Evolutionary conservation across 2,797 vertebrate species (phyloP).

Genomic region (Semotilus atromaculatus): DNA sequence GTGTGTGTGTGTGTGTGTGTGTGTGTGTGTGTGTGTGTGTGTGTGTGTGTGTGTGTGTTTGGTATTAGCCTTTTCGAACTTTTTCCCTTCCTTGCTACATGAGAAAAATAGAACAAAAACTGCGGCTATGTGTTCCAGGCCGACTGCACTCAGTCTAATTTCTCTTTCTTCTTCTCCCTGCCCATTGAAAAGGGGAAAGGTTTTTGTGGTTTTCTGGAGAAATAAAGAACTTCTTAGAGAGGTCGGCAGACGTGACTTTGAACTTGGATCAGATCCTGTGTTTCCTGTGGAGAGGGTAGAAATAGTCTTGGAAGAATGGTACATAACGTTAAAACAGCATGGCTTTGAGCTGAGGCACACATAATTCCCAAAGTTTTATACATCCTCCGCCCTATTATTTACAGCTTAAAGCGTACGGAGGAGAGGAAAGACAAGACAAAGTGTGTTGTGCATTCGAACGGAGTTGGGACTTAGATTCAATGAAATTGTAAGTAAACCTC

Average conservation of each 20-base stretch:
- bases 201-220: slow-evolving; percentile 81
- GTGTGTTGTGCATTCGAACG: slow-evolving; percentile 58
- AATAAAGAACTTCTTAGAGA: slow-evolving; percentile 90
- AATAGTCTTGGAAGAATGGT: slow-evolving; percentile 83
- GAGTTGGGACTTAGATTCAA: slow-evolving; percentile 61
- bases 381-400: slow-evolving; percentile 65
- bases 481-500: slow-evolving; percentile 78
- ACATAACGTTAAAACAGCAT: slow-evolving; percentile 74
- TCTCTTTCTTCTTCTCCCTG: slow-evolving; percentile 45
- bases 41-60: slow-evolving; percentile 45
- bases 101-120: slow-evolving; percentile 29
- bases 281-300: slow-evolving; percentile 89
- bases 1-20: too few species aligned
- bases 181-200: slow-evolving; percentile 62
- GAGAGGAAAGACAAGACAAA: slow-evolving; percentile 50
- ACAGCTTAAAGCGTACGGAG: slow-evolving; percentile 59
- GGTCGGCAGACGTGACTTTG: slow-evolving; percentile 94
- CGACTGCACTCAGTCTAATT: slow-evolving; percentile 49
- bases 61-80: slow-evolving; percentile 64
- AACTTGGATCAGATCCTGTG: slow-evolving; percentile 97
- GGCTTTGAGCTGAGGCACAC: slow-evolving; percentile 72
- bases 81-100: slow-evolving; percentile 57
- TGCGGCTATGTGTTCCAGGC: slow-evolving; percentile 42
- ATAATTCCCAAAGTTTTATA: slow-evolving; percentile 66
- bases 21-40: background rate